A percentile compares a stretch with the other conserved stretches of the same genome.
phyloP scores from a whole-genome alignment of 2,888 invertebrate species.

The Sepioteuthis lessoniana region DNA sequence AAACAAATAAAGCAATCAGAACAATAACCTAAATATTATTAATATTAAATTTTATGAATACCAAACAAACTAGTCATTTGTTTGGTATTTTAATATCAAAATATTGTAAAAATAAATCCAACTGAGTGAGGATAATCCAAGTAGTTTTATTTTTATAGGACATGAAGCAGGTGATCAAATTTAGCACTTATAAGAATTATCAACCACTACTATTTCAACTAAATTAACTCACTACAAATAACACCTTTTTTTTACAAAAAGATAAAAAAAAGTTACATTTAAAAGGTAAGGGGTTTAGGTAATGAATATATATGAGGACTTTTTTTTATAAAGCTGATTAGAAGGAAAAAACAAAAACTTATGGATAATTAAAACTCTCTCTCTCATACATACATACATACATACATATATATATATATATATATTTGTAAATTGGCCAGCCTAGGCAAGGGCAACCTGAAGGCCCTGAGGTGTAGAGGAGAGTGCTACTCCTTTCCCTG shows the following conservation, averaged over 20 bases:
- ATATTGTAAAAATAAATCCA: background rate
- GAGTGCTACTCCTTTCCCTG: too few relatives aligned
- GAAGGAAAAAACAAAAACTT: too few relatives aligned
- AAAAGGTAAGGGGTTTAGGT: background rate
- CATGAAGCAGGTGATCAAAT: background rate
- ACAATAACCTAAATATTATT: background rate
- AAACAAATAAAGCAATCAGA: background rate
- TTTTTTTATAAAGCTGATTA: background rate
- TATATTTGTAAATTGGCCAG: too few relatives aligned
- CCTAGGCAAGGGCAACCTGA: too few relatives aligned
- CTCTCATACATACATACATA: too few relatives aligned
- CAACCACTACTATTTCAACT: background rate
- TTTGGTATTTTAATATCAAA: background rate
- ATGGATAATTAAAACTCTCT: too few relatives aligned
- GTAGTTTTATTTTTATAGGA: background rate
- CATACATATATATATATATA: too few relatives aligned
- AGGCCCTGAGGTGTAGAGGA: too few relatives aligned
- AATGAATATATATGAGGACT: background rate
- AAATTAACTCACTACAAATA: background rate
- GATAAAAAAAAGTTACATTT: too few relatives aligned
- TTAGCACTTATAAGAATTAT: background rate
- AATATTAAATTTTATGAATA: background rate
- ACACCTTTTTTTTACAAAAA: too few relatives aligned
- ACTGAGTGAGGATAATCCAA: background rate
- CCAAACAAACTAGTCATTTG: background rate